Evolutionary conservation across 2,888 invertebrate genomes (phyloP).

Genomic region (Yponomeuta plumbellus): DNA sequence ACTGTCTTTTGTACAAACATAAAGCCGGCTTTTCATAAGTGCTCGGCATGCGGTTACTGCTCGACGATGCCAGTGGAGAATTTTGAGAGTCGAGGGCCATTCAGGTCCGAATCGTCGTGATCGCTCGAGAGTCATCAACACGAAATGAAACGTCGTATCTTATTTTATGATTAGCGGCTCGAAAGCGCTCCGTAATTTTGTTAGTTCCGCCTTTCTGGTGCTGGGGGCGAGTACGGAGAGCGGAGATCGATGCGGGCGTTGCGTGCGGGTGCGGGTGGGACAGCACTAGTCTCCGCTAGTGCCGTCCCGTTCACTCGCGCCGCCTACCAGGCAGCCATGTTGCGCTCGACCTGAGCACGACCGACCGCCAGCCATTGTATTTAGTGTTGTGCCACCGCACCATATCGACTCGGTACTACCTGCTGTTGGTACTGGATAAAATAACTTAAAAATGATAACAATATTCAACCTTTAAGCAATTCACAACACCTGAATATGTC

Average conservation of each 20-base stretch:
- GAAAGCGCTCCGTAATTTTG: constrained; percentile 77
- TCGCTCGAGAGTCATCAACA: constrained; percentile 73
- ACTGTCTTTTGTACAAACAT: constrained; percentile 26
- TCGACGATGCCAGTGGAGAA: constrained; percentile 67
- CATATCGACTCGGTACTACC: constrained; percentile 2
- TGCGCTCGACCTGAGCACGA: constrained; percentile 76
- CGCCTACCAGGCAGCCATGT: constrained; percentile 75
- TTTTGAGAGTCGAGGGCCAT: constrained; percentile 76
- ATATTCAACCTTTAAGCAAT: no score
- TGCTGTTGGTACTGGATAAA: no score
- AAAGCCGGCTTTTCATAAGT: constrained; percentile 49
- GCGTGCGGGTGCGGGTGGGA: constrained; percentile 65
- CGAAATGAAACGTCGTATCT: constrained; percentile 78
- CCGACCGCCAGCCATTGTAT: constrained; percentile 76
- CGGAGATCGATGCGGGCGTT: constrained; percentile 73
- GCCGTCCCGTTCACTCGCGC: constrained; percentile 36
- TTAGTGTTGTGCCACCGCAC: constrained; percentile 59
- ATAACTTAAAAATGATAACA: no score
- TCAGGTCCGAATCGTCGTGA: constrained; percentile 58
- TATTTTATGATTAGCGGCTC: constrained; percentile 78
- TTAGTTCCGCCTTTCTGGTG: constrained; percentile 78
- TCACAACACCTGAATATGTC: no score
- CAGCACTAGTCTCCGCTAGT: constrained; percentile 43
- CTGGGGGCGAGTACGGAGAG: constrained; percentile 73
- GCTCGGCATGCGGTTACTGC: constrained; percentile 52